These are phyloP conservation scores for Epinephelus fuscoguttatus DNA, from an alignment of 2,113 vertebrate species.

Conservation along the genomic window DNA sequence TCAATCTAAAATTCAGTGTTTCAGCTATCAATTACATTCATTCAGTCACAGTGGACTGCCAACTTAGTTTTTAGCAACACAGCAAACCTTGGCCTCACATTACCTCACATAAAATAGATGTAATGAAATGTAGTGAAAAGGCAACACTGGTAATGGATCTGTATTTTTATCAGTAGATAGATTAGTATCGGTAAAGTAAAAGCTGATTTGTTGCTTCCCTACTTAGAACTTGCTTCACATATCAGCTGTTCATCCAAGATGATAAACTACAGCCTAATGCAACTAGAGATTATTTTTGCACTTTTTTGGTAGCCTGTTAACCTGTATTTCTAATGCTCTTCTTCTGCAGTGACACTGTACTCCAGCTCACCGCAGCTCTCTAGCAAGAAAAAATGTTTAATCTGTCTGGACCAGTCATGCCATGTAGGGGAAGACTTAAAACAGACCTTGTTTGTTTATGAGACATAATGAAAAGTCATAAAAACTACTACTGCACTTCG, in stretches of 20 bases:
- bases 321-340: neutral
- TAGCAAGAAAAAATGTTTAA: neutral
- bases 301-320: neutral
- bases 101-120: neutral
- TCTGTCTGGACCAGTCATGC: neutral
- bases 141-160: neutral
- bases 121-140: neutral
- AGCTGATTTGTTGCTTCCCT: too few relatives aligned
- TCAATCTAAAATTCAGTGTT: neutral
- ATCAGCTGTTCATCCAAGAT: neutral
- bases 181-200: neutral
- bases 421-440: neutral
- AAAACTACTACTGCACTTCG: constrained; percentile 1
- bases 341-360: neutral
- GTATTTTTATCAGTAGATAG: neutral
- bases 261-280: neutral
- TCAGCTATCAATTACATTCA: neutral
- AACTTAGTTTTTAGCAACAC: neutral
- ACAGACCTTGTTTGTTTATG: neutral
- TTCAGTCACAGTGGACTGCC: neutral
- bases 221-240: neutral
- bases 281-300: neutral
- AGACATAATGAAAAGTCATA: neutral
- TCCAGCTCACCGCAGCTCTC: neutral
- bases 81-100: neutral